A percentile compares a stretch with the other conserved stretches of the same genome.
These are phyloP conservation scores for Himalopsyche japonica DNA, from an alignment of 2,888 invertebrate genomes.

Conservation along the genomic window DNA sequence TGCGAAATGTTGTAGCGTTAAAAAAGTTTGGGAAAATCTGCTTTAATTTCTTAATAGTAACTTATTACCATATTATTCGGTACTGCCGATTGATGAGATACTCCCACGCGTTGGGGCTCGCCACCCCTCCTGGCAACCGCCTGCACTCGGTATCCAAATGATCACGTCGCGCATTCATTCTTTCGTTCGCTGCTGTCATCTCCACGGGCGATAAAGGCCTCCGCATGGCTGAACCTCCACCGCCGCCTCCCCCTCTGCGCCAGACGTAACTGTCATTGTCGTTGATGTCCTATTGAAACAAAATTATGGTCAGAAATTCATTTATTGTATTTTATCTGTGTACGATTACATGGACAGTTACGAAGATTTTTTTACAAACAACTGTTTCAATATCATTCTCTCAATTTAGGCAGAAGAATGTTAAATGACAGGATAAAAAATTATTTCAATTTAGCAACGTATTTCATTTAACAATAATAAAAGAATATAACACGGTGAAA, in stretches of 20 bases:
- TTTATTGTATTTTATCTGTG: too few species aligned
- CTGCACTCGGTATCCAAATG: conserved; percentile 65
- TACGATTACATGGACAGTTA: too few species aligned
- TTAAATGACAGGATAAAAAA: too few species aligned
- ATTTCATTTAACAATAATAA: too few species aligned
- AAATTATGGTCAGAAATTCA: not conserved
- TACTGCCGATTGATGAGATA: conserved; percentile 80
- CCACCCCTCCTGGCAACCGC: conserved; percentile 53
- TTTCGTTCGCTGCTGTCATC: conserved; percentile 62
- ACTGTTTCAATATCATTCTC: too few species aligned
- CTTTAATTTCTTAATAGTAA: too few species aligned
- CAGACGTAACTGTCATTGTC: conserved; percentile 50
- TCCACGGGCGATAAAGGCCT: conserved; percentile 55
- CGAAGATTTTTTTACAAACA: too few species aligned
- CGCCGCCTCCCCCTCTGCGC: conserved; percentile 47
- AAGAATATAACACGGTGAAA: too few species aligned
- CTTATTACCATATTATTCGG: conserved; percentile 75
- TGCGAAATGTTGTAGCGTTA: too few species aligned
- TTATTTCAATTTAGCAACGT: too few species aligned
- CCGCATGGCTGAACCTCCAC: conserved; percentile 47
- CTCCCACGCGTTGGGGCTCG: conserved; percentile 83
- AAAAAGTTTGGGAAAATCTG: too few species aligned
- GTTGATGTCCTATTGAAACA: conserved; percentile 54
- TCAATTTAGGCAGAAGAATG: too few species aligned
- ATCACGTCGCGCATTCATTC: conserved; percentile 63